Conservation (phyloP, 2,888 invertebrate species). For the Rhamnusium bicolor region DNA sequence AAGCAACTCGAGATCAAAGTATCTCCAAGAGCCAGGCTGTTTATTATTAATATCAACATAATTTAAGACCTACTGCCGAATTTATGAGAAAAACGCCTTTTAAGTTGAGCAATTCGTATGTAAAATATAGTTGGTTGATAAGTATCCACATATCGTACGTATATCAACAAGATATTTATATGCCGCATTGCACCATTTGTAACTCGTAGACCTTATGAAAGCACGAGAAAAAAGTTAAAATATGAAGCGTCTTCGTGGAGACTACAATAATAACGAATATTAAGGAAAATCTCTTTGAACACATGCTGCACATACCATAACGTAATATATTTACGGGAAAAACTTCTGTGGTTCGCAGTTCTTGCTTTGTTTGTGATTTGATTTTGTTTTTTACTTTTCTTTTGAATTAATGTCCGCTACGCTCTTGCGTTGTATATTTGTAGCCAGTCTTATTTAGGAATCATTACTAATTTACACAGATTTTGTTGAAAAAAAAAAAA, state of each 20-base stretch:
- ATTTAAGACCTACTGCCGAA: neutral
- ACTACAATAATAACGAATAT: constrained; percentile 8
- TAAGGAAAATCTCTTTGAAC: constrained; percentile 21
- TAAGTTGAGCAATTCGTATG: constrained; percentile 32
- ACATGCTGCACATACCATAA: constrained; percentile 19
- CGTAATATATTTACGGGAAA: neutral
- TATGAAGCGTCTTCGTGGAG: constrained; percentile 18
- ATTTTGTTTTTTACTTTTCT: neutral
- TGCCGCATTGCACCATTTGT: constrained; percentile 33
- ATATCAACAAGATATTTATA: constrained; percentile 39
- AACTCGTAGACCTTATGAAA: constrained; percentile 16
- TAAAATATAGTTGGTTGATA: constrained; percentile 28
- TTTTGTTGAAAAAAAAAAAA: too few relatives aligned
- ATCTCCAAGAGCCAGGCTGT: neutral
- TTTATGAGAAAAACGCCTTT: constrained; percentile 19
- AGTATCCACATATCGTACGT: constrained; percentile 28
- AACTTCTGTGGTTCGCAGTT: neutral
- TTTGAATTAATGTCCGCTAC: neutral
- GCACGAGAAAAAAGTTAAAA: constrained; percentile 20
- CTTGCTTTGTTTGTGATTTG: neutral
- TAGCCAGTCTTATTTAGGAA: too few relatives aligned
- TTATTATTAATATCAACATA: neutral
- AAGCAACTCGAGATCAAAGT: neutral
- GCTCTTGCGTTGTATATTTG: neutral
- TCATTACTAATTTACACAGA: too few relatives aligned